These are phyloP conservation scores for Pheosia tremula DNA, from an alignment of 2,888 invertebrate species.

Conservation along the genomic window DNA sequence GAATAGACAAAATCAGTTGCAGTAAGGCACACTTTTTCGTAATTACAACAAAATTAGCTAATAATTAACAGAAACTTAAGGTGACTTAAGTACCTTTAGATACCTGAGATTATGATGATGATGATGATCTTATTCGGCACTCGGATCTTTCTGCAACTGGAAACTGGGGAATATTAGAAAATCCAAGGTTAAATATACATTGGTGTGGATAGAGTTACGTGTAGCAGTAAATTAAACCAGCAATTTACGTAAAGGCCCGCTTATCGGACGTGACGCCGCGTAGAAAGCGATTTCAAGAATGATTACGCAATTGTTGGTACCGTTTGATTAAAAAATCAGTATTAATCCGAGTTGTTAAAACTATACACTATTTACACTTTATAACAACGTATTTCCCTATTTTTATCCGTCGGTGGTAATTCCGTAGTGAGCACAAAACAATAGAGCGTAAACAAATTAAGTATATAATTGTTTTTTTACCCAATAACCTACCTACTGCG, in stretches of 20 bases:
- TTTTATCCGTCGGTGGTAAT: background rate
- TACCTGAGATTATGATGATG: too few species aligned
- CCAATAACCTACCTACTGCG: conserved; percentile 42
- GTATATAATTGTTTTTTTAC: conserved; percentile 38
- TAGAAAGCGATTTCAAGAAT: conserved; percentile 77
- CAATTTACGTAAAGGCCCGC: conserved; percentile 69
- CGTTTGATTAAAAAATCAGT: conserved; percentile 58
- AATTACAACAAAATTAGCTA: too few species aligned
- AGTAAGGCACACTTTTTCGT: too few species aligned
- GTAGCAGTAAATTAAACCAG: conserved; percentile 49
- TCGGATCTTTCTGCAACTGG: too few species aligned
- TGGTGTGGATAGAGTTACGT: conserved; percentile 39
- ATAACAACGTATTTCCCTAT: conserved; percentile 13
- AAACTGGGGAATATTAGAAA: background rate
- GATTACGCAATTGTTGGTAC: conserved; percentile 66
- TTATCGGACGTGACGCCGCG: conserved; percentile 72
- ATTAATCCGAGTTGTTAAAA: background rate
- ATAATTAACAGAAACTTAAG: too few species aligned
- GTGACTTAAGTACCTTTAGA: too few species aligned
- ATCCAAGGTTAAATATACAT: background rate
- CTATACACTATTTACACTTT: background rate
- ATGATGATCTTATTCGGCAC: too few species aligned
- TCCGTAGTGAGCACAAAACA: conserved; percentile 19
- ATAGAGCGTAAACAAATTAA: conserved; percentile 41
- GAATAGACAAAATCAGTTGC: too few species aligned